Evolutionary conservation across 1,140 invertebrate genomes (phyloP), one percentile per base, ranked within the genome.

Genomic region (Eciton burchellii): DNA sequence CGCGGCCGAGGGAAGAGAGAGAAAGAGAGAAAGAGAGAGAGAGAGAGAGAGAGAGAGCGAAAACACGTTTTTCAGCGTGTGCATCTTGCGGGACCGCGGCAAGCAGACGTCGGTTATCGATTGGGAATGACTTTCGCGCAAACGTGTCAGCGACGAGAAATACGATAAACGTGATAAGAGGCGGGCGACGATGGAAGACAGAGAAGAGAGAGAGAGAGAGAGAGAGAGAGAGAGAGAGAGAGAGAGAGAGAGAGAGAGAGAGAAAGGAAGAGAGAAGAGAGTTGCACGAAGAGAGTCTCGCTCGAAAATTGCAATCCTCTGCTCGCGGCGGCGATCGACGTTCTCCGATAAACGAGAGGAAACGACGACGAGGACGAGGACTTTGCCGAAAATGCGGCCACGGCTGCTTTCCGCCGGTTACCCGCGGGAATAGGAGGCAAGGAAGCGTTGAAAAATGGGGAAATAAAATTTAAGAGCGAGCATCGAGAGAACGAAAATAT

Each of bases 221-320:
- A 35, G 35, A 35, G 35, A 35, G 35, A 35, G 35, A 35, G 35
- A 82, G 74, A 81, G 45, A 14, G 19, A 45, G 56, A 21, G 24
- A 19, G 14, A 49, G 49, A 81, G 71, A 41, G 26, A 41, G n/a
- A 49, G 26, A 49, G 26, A 76, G 9, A 11, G n/a, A 35, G 8
- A 2, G 57, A 74, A 81, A 73, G 71, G 43, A 16, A 45, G 83
- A 83, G 57, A 70, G 74, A 47, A 68, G 81, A 82, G 73, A 89
- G 74, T 59, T 49, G 73, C 82, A 84, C 81, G 86, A 87, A n/a
- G 16, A 90, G 85, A 90, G 84, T 70, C 82, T 82, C 81, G 85
- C 88, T 87, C 87, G 72, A 89, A 92, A 92, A 92, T 92, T 92
- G 88, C 88, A 86, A 87, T 82, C 79, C 89, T 87, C 84, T 88